Conservation (phyloP, 2,113 vertebrate species). For the Canis aureus region DNA sequence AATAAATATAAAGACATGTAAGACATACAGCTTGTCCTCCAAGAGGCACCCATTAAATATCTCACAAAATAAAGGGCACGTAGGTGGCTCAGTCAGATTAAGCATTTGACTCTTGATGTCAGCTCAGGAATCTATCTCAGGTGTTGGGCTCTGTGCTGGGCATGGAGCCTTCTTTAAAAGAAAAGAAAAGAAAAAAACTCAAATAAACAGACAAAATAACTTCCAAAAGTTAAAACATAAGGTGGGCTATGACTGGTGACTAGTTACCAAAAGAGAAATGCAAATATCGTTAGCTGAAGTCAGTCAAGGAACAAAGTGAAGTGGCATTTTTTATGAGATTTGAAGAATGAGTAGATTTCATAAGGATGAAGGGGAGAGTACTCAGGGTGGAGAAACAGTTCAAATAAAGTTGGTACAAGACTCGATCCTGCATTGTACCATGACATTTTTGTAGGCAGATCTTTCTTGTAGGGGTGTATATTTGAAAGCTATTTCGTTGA, state of each 20-base stretch:
- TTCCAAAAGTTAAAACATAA: background rate
- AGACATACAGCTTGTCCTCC: background rate
- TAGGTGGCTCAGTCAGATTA: background rate
- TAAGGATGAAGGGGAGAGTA: background rate
- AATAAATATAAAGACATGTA: background rate
- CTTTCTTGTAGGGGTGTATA: background rate
- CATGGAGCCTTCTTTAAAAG: background rate
- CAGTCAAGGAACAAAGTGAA: background rate
- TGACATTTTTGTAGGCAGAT: background rate
- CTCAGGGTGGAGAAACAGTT: background rate
- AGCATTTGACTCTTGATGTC: background rate
- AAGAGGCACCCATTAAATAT: background rate
- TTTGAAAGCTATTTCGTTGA: conserved; percentile 2
- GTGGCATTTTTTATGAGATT: background rate
- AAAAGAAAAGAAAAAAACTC: too few species aligned
- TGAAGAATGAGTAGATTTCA: background rate
- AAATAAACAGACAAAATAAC: background rate
- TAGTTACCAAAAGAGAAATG: background rate
- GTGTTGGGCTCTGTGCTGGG: background rate
- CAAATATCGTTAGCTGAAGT: background rate
- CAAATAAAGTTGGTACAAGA: background rate
- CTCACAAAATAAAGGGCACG: background rate
- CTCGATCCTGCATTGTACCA: background rate
- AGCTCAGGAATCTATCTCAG: background rate
- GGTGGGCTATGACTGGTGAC: background rate